These are phyloP conservation scores for Microtus oregoni DNA, from an alignment of 2,113 vertebrate genomes.

Conservation along the genomic window DNA sequence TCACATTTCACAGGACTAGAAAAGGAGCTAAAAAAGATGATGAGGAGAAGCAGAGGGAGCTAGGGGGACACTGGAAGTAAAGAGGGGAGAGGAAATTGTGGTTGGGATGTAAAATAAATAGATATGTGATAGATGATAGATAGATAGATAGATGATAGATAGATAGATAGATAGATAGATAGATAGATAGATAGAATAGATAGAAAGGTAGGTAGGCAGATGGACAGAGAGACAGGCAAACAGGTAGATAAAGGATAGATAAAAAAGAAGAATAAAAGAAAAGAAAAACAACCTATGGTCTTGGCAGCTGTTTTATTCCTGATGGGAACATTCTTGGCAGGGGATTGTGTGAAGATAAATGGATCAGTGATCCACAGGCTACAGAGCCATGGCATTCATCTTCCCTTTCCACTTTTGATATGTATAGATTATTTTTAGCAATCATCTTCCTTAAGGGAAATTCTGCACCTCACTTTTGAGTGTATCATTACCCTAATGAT, in stretches of 20 bases:
- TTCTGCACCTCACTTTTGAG: not conserved
- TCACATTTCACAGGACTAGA: not conserved
- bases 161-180: too few relatives aligned
- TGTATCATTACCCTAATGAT: not conserved
- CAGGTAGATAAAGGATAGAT: not conserved
- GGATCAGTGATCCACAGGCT: not conserved
- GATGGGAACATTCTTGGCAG: not conserved
- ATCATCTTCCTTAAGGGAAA: slow-evolving; percentile 2
- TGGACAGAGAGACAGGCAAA: not conserved
- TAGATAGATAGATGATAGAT: too few relatives aligned
- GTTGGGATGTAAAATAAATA: not conserved
- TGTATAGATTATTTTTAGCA: not conserved
- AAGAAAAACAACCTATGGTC: not conserved
- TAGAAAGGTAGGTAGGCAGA: fast-evolving
- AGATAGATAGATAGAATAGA: too few relatives aligned
- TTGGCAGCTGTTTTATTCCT: not conserved
- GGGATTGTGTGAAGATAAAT: not conserved
- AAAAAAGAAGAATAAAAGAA: not conserved
- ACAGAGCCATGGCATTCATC: not conserved
- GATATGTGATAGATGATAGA: not conserved
- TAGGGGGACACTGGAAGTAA: too few relatives aligned
- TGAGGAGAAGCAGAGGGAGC: too few relatives aligned
- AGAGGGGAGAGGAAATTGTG: not conserved
- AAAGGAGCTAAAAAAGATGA: not conserved
- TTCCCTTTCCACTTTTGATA: slow-evolving; percentile 21